Conservation (phyloP, 2,797 vertebrate species). For the Xiphophorus birchmanni region DNA sequence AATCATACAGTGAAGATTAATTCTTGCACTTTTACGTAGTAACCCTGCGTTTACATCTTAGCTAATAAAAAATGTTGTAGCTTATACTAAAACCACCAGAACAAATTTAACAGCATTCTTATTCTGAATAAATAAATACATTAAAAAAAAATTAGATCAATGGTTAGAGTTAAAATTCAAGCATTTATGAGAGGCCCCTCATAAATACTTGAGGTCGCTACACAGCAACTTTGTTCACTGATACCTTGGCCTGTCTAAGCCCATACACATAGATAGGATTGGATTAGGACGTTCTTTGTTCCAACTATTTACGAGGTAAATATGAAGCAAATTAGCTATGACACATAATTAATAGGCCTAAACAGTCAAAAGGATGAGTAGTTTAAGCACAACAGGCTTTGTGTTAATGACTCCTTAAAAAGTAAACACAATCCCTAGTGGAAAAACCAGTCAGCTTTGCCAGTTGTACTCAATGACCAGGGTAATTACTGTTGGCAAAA, state of each 20-base stretch:
- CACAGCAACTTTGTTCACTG: not conserved
- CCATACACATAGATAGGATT: not conserved
- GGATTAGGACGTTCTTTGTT: not conserved
- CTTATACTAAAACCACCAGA: not conserved
- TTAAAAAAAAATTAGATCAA: not conserved
- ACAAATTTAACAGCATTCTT: not conserved
- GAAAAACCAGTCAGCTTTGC: not conserved
- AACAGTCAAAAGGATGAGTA: not conserved
- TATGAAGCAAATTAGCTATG: not conserved
- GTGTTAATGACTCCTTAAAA: not conserved
- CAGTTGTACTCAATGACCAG: not conserved
- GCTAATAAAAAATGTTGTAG: not conserved
- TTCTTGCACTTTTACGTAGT: not conserved
- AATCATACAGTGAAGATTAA: not conserved
- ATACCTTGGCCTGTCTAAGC: not conserved
- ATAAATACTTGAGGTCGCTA: not conserved
- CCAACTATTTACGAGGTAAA: not conserved
- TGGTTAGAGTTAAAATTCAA: not conserved
- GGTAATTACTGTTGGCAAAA: not conserved
- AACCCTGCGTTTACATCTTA: not conserved
- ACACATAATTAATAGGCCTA: not conserved
- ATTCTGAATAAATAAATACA: not conserved
- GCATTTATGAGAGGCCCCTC: not conserved
- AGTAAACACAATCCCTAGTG: not conserved
- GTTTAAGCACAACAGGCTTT: not conserved